Conservation (phyloP, 2,797 vertebrate genomes). For the Hypotaenidia okinawae region DNA sequence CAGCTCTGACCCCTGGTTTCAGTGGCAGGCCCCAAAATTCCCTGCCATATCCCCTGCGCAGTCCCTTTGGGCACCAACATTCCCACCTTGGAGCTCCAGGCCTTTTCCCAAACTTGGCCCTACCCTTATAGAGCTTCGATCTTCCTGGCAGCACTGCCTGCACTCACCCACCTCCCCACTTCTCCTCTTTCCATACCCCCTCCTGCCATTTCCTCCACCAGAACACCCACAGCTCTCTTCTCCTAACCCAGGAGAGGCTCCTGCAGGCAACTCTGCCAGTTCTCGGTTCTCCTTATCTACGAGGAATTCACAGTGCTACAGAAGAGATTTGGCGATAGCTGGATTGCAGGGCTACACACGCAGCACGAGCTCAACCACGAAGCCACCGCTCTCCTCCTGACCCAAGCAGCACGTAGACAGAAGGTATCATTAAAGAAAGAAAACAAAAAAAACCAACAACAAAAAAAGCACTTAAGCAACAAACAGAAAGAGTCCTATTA, state of each 20-base stretch:
- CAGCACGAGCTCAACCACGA: neutral
- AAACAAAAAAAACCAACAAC: neutral
- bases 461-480: neutral
- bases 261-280: neutral
- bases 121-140: neutral
- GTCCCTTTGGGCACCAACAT: neutral
- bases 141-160: neutral
- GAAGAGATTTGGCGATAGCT: neutral
- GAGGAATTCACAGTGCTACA: neutral
- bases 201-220: neutral
- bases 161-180: neutral
- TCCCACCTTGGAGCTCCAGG: neutral
- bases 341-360: neutral
- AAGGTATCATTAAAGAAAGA: neutral
- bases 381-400: neutral
- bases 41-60: neutral
- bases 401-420: neutral
- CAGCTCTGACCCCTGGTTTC: neutral
- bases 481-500: conserved; percentile 24
- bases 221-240: neutral
- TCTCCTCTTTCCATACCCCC: neutral
- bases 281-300: neutral
- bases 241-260: neutral
- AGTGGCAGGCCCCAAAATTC: neutral
- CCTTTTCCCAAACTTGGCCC: neutral